Conservation (phyloP, 1,140 invertebrate genomes). For the Drosophila aff. region DNA sequence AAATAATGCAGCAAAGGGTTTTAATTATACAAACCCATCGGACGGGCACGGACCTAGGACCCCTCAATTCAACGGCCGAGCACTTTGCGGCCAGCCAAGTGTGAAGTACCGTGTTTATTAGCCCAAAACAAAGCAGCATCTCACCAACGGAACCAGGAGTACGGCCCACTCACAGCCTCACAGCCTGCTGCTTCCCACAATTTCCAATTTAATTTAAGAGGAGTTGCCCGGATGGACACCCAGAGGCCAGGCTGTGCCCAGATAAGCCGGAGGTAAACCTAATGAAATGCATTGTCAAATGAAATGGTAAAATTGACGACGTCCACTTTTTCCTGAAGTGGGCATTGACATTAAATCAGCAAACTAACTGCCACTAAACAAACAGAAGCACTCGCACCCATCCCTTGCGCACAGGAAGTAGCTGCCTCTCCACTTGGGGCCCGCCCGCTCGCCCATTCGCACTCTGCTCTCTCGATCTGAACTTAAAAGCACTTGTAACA, state of each 20-base stretch:
- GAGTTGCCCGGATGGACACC: conserved; percentile 37
- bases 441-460: conserved; percentile 10
- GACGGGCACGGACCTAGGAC: not conserved
- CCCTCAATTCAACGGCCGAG: conserved; percentile 6
- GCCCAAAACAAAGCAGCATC: conserved; percentile 58
- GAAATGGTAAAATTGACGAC: conserved; percentile 83
- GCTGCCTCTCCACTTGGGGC: conserved; percentile 8
- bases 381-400: conserved; percentile 44
- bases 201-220: conserved; percentile 76
- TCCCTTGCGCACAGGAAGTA: conserved; percentile 11
- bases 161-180: not conserved
- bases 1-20: conserved; percentile 71
- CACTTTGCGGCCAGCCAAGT: conserved; percentile 67
- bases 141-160: conserved; percentile 7
- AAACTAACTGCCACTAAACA: conserved; percentile 81
- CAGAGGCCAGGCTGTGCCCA: conserved; percentile 7
- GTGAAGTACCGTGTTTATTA: conserved; percentile 77
- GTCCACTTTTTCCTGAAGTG: conserved; percentile 78
- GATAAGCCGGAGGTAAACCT: conserved; percentile 50
- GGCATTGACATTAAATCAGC: conserved; percentile 78
- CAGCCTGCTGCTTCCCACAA: conserved; percentile 20
- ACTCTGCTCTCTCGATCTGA: conserved; percentile 55
- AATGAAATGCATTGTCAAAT: conserved; percentile 84
- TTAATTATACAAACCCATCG: conserved; percentile 73
- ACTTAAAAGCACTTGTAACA: conserved; percentile 82